phyloP scores from a whole-genome alignment of 2,113 vertebrate species.

The Sminthopsis crassicaudata region DNA sequence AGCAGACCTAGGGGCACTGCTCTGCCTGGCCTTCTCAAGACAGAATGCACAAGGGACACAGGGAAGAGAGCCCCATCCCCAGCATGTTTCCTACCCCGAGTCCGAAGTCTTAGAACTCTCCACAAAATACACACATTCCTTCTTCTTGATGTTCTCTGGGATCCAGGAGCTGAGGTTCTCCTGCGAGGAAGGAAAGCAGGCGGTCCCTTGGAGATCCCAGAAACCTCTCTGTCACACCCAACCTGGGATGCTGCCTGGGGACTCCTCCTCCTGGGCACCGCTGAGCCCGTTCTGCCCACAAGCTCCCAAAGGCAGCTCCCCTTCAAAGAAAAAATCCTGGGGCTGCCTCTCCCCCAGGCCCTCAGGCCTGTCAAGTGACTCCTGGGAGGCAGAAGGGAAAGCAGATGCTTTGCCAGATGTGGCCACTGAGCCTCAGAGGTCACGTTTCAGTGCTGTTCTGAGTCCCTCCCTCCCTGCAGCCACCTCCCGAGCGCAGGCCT shows the following conservation, averaged over 20 bases:
- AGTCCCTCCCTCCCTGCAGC: not conserved
- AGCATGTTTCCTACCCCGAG: conserved; percentile 77
- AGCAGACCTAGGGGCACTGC: fast-evolving
- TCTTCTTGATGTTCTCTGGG: conserved; percentile 90
- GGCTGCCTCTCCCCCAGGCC: not conserved
- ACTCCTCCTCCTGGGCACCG: too few relatives aligned
- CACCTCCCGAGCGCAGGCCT: not conserved
- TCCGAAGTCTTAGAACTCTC: conserved; percentile 81
- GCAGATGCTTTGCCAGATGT: not conserved
- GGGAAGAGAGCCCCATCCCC: too few relatives aligned
- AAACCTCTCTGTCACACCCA: not conserved
- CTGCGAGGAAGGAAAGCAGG: conserved; percentile 61
- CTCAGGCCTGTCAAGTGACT: not conserved
- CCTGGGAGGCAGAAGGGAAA: not conserved
- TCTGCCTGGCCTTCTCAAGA: not conserved
- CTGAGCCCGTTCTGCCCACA: not conserved
- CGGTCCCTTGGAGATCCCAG: too few relatives aligned
- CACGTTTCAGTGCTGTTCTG: not conserved
- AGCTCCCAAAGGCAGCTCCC: not conserved
- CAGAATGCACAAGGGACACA: not conserved
- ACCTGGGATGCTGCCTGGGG: not conserved
- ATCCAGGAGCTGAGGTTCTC: conserved; percentile 88
- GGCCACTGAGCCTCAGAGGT: not conserved
- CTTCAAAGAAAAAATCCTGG: not conserved
- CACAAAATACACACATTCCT: conserved; percentile 89